Conservation (phyloP, 2,797 vertebrate species). For the Hemitrygon akajei region DNA sequence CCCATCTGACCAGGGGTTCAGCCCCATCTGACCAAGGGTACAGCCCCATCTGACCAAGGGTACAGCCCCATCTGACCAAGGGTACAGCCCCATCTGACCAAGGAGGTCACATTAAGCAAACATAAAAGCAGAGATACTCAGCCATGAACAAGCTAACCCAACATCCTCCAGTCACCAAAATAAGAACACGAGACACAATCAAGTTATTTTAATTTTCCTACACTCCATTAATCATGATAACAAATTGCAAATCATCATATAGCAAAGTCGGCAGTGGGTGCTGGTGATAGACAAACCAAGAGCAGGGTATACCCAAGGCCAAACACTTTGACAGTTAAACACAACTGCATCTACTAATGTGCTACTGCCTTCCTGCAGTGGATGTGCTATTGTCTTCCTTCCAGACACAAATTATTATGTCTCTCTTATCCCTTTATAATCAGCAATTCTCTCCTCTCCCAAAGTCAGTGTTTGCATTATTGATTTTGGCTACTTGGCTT, state of each 20-base stretch:
- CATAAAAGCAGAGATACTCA: neutral
- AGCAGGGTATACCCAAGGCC: neutral
- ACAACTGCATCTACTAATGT: neutral
- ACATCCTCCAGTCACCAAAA: neutral
- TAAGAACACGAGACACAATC: neutral
- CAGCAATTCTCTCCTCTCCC: neutral
- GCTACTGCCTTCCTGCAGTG: neutral
- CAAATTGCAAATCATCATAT: neutral
- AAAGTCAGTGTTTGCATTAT: neutral
- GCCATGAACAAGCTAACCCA: neutral
- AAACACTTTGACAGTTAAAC: neutral
- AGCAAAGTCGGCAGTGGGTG: neutral
- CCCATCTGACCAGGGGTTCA: neutral
- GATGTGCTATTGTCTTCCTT: neutral
- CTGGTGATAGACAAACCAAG: neutral
- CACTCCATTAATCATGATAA: neutral
- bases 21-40: neutral
- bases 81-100: neutral
- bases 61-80: neutral
- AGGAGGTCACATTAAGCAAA: neutral
- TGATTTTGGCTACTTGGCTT: neutral
- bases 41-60: neutral
- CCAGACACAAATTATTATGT: neutral
- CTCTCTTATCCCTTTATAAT: neutral
- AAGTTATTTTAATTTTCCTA: neutral